Evolutionary conservation across 2,888 invertebrate species (phyloP), one percentile per base, ranked within the genome.

Genomic region (Aethes cnicana): DNA sequence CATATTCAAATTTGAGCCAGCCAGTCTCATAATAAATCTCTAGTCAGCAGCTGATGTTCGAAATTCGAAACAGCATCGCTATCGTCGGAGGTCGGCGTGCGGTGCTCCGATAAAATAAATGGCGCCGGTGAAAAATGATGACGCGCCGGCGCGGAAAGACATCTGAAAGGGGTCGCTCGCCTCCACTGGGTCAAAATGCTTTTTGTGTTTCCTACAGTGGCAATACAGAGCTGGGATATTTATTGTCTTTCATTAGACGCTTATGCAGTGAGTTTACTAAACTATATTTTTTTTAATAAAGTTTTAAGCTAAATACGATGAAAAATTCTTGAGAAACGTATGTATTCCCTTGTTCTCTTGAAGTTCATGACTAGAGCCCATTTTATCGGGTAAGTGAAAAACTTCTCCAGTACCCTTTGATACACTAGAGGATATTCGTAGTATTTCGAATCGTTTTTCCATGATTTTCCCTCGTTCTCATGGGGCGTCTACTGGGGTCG

Each of bases 71-170:
- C 74, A 77, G 73, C 63, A 61, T 64, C 75, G 80, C 77, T 81
- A 79, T 81, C 77, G 75, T 68, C 65, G 71, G 66, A 73, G 77
- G 78, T 72, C 79, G 74, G 84, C 81, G 86, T 87, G 87, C 72
- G 83, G 78, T 77, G 83, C 80, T 70, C 84, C 84, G 88, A 89
- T 89, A 89, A 89, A 87, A 88, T 86, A 87, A 87, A 88, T 87
- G 88, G 85, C 80, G 83, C 71, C 79, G 67, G 81, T 89, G 88
- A 88, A 88, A 89, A 88, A 89, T 88, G 88, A 87, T 83, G 86
- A 81, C 81, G 80, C 80, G 82, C 62, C 80, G 75, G 79, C 74
- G 83, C 73, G 85, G 85, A 86, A 83, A 83, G 78, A 77, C 72
- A 68, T 63, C 70, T 72, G 70, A 78, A 81, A 80, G 82, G 82